Base-by-base conservation (phyloP, 2,888 invertebrate genomes). In the Dichetophora obliterata region DNA sequence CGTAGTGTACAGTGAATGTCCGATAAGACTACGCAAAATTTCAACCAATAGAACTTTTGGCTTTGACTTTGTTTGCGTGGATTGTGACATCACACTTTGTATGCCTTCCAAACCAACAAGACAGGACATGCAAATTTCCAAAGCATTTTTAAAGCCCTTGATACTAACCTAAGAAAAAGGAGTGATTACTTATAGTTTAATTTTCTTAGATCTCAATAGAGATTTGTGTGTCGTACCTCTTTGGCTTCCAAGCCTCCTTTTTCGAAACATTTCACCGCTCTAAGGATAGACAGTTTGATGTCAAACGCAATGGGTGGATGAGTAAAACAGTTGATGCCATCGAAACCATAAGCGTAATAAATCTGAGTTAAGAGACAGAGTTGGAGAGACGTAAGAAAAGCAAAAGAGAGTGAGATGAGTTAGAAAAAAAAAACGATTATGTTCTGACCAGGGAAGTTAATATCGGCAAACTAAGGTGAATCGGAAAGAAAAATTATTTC, bases 1-100 rank as follows among this genome's bases (percentile, higher is more conserved):
- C 59, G 83, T 84, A 48, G 86, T 87, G 75, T 86, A 86, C 19
- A 84, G 79, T 0, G 88, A 87, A 63, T 84, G 85, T 0, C 88
- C 86, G 11, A 86, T 80, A 16, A 85, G 24, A 54, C 82, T 82
- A 75, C 84, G 84, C 0, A 84, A 72, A 0, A 86, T 75, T 77
- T 88, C 85, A n/a, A 82, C 57, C 3, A 82, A 0, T 11, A 87
- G 19, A 61, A 82, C 54, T 0, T 78, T 79, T 76, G 81, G 79
- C 1, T 80, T 75, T 0, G 86, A 85, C 2, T 59, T 48, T 0
- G 82, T 80, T 66, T 79, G 19, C 0, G 82, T n/a, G 5, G 82
- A 83, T 68, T 86, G 83, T 2, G 84, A 84, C 4, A 87, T 75
- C 9, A 87, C 80, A 75, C 86, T 87, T 9, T 87, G 87, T 9